Evolutionary conservation across 2,888 invertebrate species (phyloP).

Genomic region (Euclidia mi): DNA sequence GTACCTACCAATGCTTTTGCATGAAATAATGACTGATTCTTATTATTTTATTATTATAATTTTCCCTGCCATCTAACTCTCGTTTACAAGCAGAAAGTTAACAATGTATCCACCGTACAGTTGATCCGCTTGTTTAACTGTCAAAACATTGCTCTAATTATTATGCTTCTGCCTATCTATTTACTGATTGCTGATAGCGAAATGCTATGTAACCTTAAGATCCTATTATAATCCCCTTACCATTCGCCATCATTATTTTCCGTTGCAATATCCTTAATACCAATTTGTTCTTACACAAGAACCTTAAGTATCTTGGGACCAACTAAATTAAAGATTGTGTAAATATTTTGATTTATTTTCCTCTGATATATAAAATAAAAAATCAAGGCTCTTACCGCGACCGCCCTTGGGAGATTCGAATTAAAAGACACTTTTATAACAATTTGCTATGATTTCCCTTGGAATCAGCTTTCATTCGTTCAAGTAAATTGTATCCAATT

Average conservation of each 20-base stretch:
- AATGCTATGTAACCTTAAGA: no score
- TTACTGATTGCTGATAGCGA: no score
- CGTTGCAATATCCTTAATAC: not conserved
- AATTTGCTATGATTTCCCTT: constrained; percentile 54
- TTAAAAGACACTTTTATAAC: constrained; percentile 54
- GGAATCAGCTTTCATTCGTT: constrained; percentile 47
- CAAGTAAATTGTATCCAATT: constrained; percentile 34
- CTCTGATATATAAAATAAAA: constrained; percentile 46
- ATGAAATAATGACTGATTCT: no score
- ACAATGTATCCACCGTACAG: no score
- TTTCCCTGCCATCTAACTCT: no score
- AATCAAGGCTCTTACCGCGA: constrained; percentile 37
- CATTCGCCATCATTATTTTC: constrained; percentile 7
- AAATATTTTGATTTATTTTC: constrained; percentile 54
- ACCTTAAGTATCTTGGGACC: constrained; percentile 30
- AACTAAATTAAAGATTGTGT: constrained; percentile 44
- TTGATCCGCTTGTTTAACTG: no score
- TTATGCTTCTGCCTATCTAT: no score
- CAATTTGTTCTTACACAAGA: constrained; percentile 27
- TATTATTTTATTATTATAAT: no score
- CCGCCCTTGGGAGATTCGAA: constrained; percentile 47
- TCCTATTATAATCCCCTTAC: not conserved
- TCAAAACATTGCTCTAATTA: no score
- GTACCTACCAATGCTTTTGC: no score
- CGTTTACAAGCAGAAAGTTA: no score